Percentiles rank a stretch among this genome's conserved stretches.
These are phyloP conservation scores for Indicator indicator DNA, from an alignment of 2,113 vertebrate genomes.

Conservation along the genomic window DNA sequence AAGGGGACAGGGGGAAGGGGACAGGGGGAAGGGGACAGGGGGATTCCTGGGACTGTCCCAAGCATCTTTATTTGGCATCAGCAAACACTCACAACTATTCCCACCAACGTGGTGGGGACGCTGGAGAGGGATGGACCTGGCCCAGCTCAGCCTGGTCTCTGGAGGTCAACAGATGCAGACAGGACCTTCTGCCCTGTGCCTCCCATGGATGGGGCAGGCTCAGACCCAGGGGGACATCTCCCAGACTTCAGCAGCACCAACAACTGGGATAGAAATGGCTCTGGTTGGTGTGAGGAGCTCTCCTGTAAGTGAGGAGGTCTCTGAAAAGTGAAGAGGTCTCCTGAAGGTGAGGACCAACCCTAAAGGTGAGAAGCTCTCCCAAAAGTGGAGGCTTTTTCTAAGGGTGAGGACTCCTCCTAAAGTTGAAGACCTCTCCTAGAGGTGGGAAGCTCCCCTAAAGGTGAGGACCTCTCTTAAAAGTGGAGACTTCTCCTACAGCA, in stretches of 20 bases:
- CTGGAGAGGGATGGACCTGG: fast-evolving
- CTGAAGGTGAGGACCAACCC: neutral
- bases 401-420: neutral
- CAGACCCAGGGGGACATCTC: fast-evolving
- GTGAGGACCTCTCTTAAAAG: neutral
- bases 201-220: fast-evolving
- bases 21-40: too few species aligned
- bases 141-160: neutral
- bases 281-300: fast-evolving
- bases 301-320: neutral
- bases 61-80: neutral
- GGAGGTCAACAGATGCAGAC: too few species aligned
- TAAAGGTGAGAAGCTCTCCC: neutral
- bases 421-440: neutral
- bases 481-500: neutral
- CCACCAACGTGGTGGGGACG: fast-evolving
- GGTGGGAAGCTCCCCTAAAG: too few species aligned
- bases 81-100: neutral
- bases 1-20: too few species aligned
- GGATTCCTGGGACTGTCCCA: too few species aligned
- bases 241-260: fast-evolving
- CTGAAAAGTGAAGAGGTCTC: neutral
- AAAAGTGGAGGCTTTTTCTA: too few species aligned
- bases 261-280: fast-evolving
- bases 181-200: neutral